Percentiles rank a stretch among this genome's conserved stretches.
phyloP scores from a whole-genome alignment of 2,888 invertebrate species.

The Heliconius ethilla region DNA sequence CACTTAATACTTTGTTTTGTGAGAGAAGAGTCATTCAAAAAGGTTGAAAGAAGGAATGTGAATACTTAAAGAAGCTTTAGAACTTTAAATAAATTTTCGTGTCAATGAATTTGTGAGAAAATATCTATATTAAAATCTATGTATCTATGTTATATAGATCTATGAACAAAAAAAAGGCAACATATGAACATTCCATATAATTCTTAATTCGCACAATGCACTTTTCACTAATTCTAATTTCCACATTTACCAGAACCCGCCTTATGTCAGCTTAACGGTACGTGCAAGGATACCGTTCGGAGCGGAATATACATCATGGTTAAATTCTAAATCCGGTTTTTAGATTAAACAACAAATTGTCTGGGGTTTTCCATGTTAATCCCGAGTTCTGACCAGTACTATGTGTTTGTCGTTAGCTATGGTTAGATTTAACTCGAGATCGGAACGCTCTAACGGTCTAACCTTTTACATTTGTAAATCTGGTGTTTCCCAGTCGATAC shows the following conservation, averaged over 20 bases:
- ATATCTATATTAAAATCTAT: too few relatives aligned
- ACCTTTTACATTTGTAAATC: constrained; percentile 33
- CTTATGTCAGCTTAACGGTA: constrained; percentile 32
- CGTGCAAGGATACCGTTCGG: constrained; percentile 33
- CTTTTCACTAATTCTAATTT: constrained; percentile 15
- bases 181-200: neutral
- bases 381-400: constrained; percentile 35
- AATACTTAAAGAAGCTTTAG: too few relatives aligned
- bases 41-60: too few relatives aligned
- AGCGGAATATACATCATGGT: constrained; percentile 40
- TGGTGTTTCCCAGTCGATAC: constrained; percentile 14
- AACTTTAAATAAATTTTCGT: too few relatives aligned
- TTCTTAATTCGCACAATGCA: constrained; percentile 4
- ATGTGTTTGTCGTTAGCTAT: constrained; percentile 39
- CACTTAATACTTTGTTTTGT: too few relatives aligned
- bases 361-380: constrained; percentile 43
- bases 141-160: too few relatives aligned
- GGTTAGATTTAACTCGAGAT: constrained; percentile 42
- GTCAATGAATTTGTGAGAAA: too few relatives aligned
- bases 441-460: constrained; percentile 37
- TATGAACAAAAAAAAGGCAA: too few relatives aligned
- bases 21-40: too few relatives aligned
- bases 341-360: constrained; percentile 48
- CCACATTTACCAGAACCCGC: constrained; percentile 19
- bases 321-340: constrained; percentile 43